Conservation (phyloP, 2,888 invertebrate genomes). For the Prosopocoilus inquinatus region DNA sequence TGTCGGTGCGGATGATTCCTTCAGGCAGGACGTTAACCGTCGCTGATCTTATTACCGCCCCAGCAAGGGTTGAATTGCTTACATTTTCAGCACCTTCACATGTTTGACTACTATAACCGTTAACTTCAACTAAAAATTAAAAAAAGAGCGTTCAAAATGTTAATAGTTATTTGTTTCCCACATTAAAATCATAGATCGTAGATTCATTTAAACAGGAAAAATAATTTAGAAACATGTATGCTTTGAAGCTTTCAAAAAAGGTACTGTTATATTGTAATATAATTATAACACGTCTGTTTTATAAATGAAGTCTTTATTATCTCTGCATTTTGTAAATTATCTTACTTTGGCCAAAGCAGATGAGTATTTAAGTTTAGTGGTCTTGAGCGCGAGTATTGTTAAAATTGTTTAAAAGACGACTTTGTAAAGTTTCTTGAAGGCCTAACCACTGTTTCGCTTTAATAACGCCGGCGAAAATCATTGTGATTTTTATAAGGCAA, state of each 20-base stretch:
- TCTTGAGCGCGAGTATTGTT: too few species aligned
- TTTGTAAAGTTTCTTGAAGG: too few species aligned
- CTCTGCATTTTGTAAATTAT: too few species aligned
- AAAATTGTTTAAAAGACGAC: too few species aligned
- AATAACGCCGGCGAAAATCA: neutral
- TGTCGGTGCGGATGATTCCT: conserved; percentile 62
- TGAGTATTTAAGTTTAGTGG: too few species aligned
- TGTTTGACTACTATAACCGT: conserved; percentile 64
- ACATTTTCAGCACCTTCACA: conserved; percentile 59
- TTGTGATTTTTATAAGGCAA: too few species aligned
- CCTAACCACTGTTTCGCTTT: too few species aligned
- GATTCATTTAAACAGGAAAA: neutral
- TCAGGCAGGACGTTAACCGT: conserved; percentile 62
- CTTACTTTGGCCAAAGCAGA: too few species aligned
- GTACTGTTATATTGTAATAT: too few species aligned
- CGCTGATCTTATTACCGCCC: conserved; percentile 61
- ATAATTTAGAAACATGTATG: neutral
- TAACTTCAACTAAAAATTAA: conserved; percentile 60
- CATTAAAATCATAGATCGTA: neutral
- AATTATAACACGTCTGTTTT: too few species aligned
- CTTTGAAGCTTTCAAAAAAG: too few species aligned
- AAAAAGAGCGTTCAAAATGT: conserved; percentile 5
- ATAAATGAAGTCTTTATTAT: too few species aligned
- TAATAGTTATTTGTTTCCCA: neutral
- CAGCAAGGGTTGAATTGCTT: conserved; percentile 60